Base-by-base conservation (phyloP, 2,797 vertebrate species). In the Limnodromus scolopaceus region DNA sequence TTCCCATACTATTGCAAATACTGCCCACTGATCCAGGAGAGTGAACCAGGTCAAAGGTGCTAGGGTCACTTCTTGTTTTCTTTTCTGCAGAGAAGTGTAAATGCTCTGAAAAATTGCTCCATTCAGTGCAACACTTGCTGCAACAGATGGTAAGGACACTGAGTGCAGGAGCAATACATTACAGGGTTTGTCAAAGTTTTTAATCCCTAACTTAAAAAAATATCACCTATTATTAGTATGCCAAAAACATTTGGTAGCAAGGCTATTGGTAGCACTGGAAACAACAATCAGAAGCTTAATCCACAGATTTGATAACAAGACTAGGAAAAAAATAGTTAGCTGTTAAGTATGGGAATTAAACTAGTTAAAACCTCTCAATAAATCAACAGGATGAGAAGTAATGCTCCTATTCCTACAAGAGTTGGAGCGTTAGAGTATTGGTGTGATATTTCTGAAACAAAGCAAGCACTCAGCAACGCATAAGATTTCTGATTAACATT, bases 21-120 rank as follows among this genome's bases (percentile, higher is more conserved):
- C 60, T 94, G 89, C 43, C 88, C 87, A 93, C 46, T 94, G 95
- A 93, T 95, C 93, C 82, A 97, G 88, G 89, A 95, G 58, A 94
- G 60, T 69, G 68, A 97, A 48, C 82, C 34, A 89, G 84, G 92
- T 75, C 97, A 95, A 71, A 95, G 92, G 86, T 93, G 71, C 28
- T 89, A 71, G 89, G 95, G 94, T 92, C 81, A 86, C n/a, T 80
- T 66, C 66, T 95, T 94, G 87, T 93, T 94, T 96, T 96, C 71
- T 90, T 83, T 96, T 86, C 87, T 93, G 69, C 68, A 93, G 53
- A 81, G 94, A 89, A 82, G 58, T 45, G 34, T 58, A 92, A 93
- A 78, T 8, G 77, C 84, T 89, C 92, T 79, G 92, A 93, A 86
- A 85, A 91, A 77, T 32, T 66, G 49, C 84, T 55, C 78, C 1